A percentile compares a stretch with the other conserved stretches of the same genome.
Conservation (phyloP, 1,140 invertebrate genomes). For the Apis cerana region DNA sequence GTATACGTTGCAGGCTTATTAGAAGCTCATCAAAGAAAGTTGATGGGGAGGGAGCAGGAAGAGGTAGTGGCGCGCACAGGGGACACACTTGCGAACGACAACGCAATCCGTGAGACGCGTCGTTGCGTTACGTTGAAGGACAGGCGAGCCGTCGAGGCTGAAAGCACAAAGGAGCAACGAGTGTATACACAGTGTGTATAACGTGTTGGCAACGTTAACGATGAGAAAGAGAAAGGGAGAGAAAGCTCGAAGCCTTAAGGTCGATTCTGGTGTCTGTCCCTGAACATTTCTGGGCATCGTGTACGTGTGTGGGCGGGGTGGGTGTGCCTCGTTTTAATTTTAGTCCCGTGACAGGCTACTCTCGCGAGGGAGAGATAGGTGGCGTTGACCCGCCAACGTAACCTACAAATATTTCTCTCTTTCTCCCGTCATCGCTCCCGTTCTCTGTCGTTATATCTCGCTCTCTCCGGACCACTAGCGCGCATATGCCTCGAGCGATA, state of each 20-base stretch:
- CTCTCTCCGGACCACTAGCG: slow-evolving; percentile 14
- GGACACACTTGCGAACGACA: slow-evolving; percentile 34
- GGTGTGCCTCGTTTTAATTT: slow-evolving; percentile 77
- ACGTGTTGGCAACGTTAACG: slow-evolving; percentile 11
- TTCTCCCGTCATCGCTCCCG: slow-evolving; percentile 14
- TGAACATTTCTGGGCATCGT: slow-evolving; percentile 36
- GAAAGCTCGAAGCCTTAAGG: slow-evolving; percentile 42
- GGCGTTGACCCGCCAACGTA: slow-evolving; percentile 76
- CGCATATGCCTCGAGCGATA: slow-evolving; percentile 57
- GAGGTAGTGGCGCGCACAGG: slow-evolving; percentile 22
- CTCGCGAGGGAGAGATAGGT: slow-evolving; percentile 59
- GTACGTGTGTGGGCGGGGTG: slow-evolving; percentile 42
- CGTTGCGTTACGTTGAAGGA: slow-evolving; percentile 25
- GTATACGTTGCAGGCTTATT: not conserved
- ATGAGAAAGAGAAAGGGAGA: slow-evolving; percentile 31
- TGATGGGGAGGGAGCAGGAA: slow-evolving; percentile 14
- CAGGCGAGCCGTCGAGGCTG: slow-evolving; percentile 26
- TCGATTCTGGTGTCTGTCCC: slow-evolving; percentile 36
- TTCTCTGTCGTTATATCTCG: slow-evolving; percentile 11
- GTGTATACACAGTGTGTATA: not conserved
- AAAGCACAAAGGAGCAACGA: slow-evolving; percentile 40
- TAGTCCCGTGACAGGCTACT: slow-evolving; percentile 70
- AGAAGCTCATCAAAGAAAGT: slow-evolving; percentile 34
- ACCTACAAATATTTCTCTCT: slow-evolving; percentile 74
- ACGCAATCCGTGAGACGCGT: slow-evolving; percentile 33